Evolutionary conservation across 2,797 vertebrate genomes (phyloP).

Genomic region (Loris lydekkerianus): DNA sequence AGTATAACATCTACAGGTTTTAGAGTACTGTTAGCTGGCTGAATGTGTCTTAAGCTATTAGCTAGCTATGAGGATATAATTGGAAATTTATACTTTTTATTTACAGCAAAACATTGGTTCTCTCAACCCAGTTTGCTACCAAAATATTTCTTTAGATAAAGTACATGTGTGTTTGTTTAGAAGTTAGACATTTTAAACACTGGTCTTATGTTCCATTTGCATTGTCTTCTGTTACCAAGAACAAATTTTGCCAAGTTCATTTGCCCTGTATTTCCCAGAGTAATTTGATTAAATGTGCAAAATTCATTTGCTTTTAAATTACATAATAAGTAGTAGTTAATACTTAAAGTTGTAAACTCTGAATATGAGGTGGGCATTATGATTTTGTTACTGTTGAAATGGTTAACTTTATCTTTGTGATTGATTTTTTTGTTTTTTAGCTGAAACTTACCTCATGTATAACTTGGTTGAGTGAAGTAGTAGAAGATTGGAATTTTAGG

Average conservation of each 20-base stretch:
- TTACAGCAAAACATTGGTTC: slow-evolving; percentile 71
- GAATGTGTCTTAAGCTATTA: slow-evolving; percentile 73
- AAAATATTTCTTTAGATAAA: slow-evolving; percentile 83
- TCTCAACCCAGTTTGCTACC: slow-evolving; percentile 83
- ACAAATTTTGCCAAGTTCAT: slow-evolving; percentile 76
- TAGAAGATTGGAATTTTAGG: slow-evolving; percentile 83
- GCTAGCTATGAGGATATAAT: slow-evolving; percentile 77
- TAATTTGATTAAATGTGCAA: slow-evolving; percentile 82
- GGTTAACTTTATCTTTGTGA: slow-evolving; percentile 84
- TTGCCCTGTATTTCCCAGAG: slow-evolving; percentile 81
- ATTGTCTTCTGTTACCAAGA: slow-evolving; percentile 75
- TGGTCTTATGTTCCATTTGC: slow-evolving; percentile 69
- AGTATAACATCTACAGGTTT: slow-evolving; percentile 78
- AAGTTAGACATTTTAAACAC: slow-evolving; percentile 80
- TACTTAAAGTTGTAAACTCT: slow-evolving; percentile 85
- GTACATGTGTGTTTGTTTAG: slow-evolving; percentile 77
- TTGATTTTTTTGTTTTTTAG: slow-evolving; percentile 84
- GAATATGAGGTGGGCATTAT: slow-evolving; percentile 88
- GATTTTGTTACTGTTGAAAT: slow-evolving; percentile 85
- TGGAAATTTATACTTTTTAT: slow-evolving; percentile 88
- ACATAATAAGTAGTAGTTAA: slow-evolving; percentile 68
- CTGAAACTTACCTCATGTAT: slow-evolving; percentile 88
- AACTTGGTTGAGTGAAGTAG: slow-evolving; percentile 80
- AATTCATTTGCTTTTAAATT: slow-evolving; percentile 82
- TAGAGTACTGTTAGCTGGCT: slow-evolving; percentile 78